phyloP scores from a whole-genome alignment of 1,140 invertebrate species.

The Hydropsyche tenuis region DNA sequence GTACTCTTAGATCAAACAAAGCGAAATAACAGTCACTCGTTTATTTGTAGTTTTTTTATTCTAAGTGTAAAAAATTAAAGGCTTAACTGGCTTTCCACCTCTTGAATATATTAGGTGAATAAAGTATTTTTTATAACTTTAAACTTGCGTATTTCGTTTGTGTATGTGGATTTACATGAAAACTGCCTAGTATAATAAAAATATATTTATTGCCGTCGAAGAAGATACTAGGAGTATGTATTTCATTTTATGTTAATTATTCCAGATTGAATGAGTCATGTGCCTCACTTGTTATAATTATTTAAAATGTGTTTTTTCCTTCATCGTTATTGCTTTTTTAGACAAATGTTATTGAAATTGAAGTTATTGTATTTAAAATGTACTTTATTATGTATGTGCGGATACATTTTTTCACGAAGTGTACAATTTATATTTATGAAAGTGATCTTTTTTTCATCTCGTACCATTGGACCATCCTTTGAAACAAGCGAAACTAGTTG shows the following conservation, averaged over 20 bases:
- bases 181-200: constrained; percentile 1
- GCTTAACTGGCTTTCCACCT: constrained; percentile 19
- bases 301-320: constrained; percentile 36
- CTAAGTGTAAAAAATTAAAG: constrained; percentile 15
- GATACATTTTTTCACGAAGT: constrained; percentile 25
- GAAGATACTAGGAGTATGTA: constrained; percentile 24
- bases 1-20: constrained; percentile 8
- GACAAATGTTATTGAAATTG: constrained; percentile 15
- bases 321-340: constrained; percentile 38
- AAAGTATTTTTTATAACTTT: constrained; percentile 30
- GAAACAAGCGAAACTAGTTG: background rate
- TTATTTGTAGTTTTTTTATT: constrained; percentile 29
- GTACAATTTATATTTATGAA: constrained; percentile 25
- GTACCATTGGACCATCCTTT: background rate
- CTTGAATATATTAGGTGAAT: constrained; percentile 23
- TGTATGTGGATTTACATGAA: constrained; percentile 38
- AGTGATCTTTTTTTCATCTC: constrained; percentile 8
- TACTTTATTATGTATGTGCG: constrained; percentile 27
- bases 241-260: constrained; percentile 41
- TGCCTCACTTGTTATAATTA: constrained; percentile 44
- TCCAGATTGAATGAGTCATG: constrained; percentile 40
- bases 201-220: constrained; percentile 17
- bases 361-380: constrained; percentile 25
- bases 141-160: constrained; percentile 15
- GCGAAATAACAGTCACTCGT: constrained; percentile 6